These are phyloP conservation scores for Eupithecia inturbata DNA, from an alignment of 2,888 invertebrate species.

Conservation along the genomic window DNA sequence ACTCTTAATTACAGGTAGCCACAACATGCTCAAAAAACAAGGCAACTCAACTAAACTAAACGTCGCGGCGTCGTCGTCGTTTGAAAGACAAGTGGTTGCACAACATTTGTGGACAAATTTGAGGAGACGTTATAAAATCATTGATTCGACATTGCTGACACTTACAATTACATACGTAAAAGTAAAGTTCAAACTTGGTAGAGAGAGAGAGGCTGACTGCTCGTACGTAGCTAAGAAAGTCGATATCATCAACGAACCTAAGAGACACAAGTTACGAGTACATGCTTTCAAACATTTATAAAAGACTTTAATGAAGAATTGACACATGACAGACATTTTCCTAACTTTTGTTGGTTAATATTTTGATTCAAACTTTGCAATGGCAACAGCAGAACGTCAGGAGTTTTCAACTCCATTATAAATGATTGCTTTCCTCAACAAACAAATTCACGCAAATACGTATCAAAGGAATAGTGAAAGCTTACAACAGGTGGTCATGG, in stretches of 20 bases:
- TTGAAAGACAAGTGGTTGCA: not conserved
- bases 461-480: conserved; percentile 26
- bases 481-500: conserved; percentile 29
- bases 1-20: too few relatives aligned
- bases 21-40: too few relatives aligned
- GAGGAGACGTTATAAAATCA: not conserved
- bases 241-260: not conserved
- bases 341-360: conserved; percentile 5
- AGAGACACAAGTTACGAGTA: not conserved
- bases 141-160: not conserved
- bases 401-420: not conserved
- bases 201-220: not conserved
- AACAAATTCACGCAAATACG: conserved; percentile 18
- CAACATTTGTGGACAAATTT: conserved; percentile 3
- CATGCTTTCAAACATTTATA: not conserved
- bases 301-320: not conserved
- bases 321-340: not conserved
- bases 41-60: too few relatives aligned
- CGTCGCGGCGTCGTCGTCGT: too few relatives aligned
- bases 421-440: not conserved
- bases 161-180: not conserved
- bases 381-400: not conserved
- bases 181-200: not conserved
- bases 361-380: conserved; percentile 9
- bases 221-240: not conserved